Evolutionary conservation across 1,140 invertebrate species (phyloP).

Genomic region (Temnothorax longispinosus): DNA sequence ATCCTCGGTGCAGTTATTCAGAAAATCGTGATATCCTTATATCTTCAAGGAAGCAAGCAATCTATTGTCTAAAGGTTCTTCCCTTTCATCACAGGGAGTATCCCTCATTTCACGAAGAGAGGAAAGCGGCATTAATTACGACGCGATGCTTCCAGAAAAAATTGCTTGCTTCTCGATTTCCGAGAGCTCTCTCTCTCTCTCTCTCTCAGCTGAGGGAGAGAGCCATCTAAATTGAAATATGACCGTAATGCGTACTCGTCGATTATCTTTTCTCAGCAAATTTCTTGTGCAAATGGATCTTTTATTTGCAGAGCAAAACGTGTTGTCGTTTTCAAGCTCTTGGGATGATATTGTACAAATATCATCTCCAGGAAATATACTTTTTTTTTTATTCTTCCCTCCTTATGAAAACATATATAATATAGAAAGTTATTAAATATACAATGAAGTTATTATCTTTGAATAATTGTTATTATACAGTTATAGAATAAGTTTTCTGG

Average conservation of each 20-base stretch:
- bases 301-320: neutral
- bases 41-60: neutral
- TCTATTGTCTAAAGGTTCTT: neutral
- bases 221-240: constrained; percentile 39
- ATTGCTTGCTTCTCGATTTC: neutral
- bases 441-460: neutral
- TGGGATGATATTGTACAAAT: neutral
- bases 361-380: neutral
- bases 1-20: neutral
- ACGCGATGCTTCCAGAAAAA: constrained; percentile 5
- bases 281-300: neutral
- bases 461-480: neutral
- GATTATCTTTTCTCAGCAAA: neutral
- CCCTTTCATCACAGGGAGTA: neutral
- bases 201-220: neutral
- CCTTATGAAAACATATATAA: neutral
- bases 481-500: neutral
- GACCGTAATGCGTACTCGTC: constrained; percentile 14
- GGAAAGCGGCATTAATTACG: constrained; percentile 23
- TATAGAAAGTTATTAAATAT: neutral
- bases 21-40: neutral
- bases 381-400: neutral
- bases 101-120: neutral
- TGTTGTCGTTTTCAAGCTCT: neutral
- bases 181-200: neutral